phyloP scores from a whole-genome alignment of 2,888 invertebrate genomes.

The Drosophila macrospina region DNA sequence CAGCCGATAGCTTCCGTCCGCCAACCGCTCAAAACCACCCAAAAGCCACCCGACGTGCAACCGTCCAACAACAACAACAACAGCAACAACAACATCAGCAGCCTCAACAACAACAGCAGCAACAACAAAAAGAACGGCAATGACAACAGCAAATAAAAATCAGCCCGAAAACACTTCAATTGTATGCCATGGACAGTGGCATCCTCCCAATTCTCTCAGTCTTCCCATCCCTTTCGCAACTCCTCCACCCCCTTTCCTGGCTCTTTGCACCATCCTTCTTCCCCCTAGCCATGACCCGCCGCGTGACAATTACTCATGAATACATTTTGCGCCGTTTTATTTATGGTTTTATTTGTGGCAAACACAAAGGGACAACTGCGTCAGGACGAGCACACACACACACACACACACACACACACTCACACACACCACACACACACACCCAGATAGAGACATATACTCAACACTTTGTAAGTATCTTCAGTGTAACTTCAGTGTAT shows the following conservation, averaged over 20 bases:
- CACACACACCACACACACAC: not conserved
- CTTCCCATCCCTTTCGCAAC: not conserved
- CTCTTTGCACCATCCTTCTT: not conserved
- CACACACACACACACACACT: constrained; percentile 6
- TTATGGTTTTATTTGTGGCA: constrained; percentile 81
- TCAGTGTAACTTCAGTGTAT: constrained; percentile 49
- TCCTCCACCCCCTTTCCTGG: not conserved
- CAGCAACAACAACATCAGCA: not conserved
- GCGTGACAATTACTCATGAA: constrained; percentile 82
- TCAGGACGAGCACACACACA: constrained; percentile 30
- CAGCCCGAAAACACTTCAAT: constrained; percentile 48
- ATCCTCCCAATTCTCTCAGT: constrained; percentile 7
- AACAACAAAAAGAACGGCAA: not conserved
- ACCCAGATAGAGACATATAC: not conserved
- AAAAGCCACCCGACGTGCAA: constrained; percentile 20
- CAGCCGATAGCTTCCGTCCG: constrained; percentile 80
- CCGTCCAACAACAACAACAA: constrained; percentile 14
- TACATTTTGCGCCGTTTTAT: constrained; percentile 81
- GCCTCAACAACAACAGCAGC: not conserved
- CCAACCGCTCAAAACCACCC: constrained; percentile 3
- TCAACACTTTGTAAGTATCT: constrained; percentile 43
- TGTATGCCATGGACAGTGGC: constrained; percentile 34
- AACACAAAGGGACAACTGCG: constrained; percentile 65
- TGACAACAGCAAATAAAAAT: constrained; percentile 27
- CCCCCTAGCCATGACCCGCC: constrained; percentile 24